Evolutionary conservation across 2,888 invertebrate species (phyloP).

Genomic region (Drosophila longiperda): DNA sequence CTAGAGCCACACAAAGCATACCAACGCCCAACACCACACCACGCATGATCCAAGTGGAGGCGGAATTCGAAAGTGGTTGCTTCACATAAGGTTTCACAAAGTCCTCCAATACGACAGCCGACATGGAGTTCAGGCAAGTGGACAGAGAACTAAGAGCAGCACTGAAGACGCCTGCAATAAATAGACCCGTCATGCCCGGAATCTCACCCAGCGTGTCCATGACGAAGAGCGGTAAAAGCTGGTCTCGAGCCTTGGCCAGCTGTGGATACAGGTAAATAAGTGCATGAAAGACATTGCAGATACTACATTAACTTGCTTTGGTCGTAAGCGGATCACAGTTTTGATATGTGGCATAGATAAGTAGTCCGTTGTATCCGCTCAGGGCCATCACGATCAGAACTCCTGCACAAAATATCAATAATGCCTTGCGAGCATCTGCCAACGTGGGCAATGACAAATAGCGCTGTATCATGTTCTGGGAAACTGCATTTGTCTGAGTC

Average conservation of each 20-base stretch:
- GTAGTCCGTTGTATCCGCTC: slow-evolving; percentile 87
- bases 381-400: slow-evolving; percentile 86
- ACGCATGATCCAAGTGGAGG: slow-evolving; percentile 88
- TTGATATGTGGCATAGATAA: slow-evolving; percentile 88
- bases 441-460: slow-evolving; percentile 91
- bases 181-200: slow-evolving; percentile 93
- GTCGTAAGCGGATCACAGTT: slow-evolving; percentile 89
- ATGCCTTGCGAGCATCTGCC: slow-evolving; percentile 86
- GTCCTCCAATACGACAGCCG: slow-evolving; percentile 91
- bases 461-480: slow-evolving; percentile 95
- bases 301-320: slow-evolving; percentile 80
- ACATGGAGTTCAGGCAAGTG: slow-evolving; percentile 91
- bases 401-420: slow-evolving; percentile 87
- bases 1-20: slow-evolving; percentile 88
- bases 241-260: slow-evolving; percentile 90
- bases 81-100: slow-evolving; percentile 88
- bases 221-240: slow-evolving; percentile 93
- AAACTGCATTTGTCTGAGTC: slow-evolving; percentile 92
- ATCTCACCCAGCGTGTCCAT: slow-evolving; percentile 92
- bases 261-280: slow-evolving; percentile 69
- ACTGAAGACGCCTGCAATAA: slow-evolving; percentile 95
- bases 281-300: not conserved
- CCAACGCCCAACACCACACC: slow-evolving; percentile 90
- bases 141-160: slow-evolving; percentile 93
- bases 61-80: slow-evolving; percentile 86